Conservation (phyloP, 1,140 invertebrate genomes). For the Ephestia elutella region DNA sequence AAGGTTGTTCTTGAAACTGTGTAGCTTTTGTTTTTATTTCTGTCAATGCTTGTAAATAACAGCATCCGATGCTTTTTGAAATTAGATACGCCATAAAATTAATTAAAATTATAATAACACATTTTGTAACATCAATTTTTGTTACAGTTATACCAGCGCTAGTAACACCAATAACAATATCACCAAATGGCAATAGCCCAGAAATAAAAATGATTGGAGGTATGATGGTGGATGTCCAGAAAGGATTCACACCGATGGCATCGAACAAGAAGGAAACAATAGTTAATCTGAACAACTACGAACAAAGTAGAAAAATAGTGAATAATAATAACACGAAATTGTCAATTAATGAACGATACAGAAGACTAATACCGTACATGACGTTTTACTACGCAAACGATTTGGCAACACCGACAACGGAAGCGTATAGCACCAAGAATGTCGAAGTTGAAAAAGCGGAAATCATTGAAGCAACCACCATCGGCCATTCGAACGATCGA, state of each 20-base stretch:
- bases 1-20: background rate
- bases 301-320: conserved; percentile 28
- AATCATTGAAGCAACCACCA: conserved; percentile 46
- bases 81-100: too few relatives aligned
- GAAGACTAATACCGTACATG: conserved; percentile 86
- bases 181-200: conserved; percentile 70
- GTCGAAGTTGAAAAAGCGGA: conserved; percentile 63
- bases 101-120: background rate
- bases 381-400: conserved; percentile 83
- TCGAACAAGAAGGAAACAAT: conserved; percentile 20
- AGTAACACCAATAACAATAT: conserved; percentile 56
- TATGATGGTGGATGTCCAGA: conserved; percentile 44
- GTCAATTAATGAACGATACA: conserved; percentile 78
- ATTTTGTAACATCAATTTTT: conserved; percentile 23
- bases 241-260: conserved; percentile 38
- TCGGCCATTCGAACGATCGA: conserved; percentile 30
- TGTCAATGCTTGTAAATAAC: too few relatives aligned
- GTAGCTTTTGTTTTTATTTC: background rate
- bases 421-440: conserved; percentile 39
- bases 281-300: conserved; percentile 23
- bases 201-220: conserved; percentile 64
- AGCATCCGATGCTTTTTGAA: background rate
- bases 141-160: conserved; percentile 60
- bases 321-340: conserved; percentile 51
- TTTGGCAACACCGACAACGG: conserved; percentile 57